Conservation (phyloP, 2,888 invertebrate genomes). For the Philaethria dido region DNA sequence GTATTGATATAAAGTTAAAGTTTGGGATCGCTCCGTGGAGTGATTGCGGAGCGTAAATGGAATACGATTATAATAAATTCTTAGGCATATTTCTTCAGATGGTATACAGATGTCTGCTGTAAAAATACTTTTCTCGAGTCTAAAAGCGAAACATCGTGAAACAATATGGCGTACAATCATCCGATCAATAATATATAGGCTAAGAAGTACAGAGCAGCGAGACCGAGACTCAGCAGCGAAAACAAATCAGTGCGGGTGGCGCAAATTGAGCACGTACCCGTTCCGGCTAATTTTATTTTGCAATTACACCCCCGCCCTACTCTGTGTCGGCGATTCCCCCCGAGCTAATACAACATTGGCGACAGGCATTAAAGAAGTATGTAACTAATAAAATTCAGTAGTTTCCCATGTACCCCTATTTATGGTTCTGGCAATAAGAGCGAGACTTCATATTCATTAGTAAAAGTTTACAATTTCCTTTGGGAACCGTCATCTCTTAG, state of each 20-base stretch:
- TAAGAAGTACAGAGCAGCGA: conserved; percentile 63
- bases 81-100: background rate
- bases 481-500: too few species aligned
- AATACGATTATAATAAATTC: background rate
- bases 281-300: conserved; percentile 84
- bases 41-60: background rate
- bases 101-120: conserved; percentile 3
- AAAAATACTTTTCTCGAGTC: conserved; percentile 12
- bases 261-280: conserved; percentile 84
- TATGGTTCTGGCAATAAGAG: background rate
- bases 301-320: conserved; percentile 76
- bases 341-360: conserved; percentile 77
- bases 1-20: background rate
- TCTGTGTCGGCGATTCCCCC: conserved; percentile 46
- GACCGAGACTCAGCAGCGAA: conserved; percentile 61
- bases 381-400: conserved; percentile 18
- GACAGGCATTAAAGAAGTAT: conserved; percentile 55
- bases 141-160: conserved; percentile 38
- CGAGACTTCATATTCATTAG: background rate
- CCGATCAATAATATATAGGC: conserved; percentile 82
- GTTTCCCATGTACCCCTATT: background rate
- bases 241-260: conserved; percentile 83
- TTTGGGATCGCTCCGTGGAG: background rate
- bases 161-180: conserved; percentile 65
- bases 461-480: background rate